These are phyloP conservation scores for Strigamia maritima DNA, from an alignment of 2,888 invertebrate genomes.

Conservation along the genomic window DNA sequence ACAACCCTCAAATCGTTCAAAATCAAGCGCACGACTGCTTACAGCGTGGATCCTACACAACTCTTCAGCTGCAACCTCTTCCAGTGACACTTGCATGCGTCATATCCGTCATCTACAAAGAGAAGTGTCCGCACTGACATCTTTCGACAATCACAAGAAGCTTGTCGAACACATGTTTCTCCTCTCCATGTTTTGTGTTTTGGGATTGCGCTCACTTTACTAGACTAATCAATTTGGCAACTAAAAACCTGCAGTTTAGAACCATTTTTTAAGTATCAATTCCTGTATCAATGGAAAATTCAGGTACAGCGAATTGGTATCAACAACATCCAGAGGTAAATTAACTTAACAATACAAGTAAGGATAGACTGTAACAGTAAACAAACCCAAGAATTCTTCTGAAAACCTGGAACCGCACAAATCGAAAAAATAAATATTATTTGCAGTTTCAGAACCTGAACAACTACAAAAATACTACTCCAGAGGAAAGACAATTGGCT, in stretches of 20 bases:
- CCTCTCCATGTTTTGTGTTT: not conserved
- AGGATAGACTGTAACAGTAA: not conserved
- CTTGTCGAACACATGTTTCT: not conserved
- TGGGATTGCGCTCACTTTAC: not conserved
- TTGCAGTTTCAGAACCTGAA: not conserved
- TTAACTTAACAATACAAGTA: too few species aligned
- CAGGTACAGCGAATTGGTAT: not conserved
- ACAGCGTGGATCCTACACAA: not conserved
- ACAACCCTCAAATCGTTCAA: slow-evolving; percentile 5
- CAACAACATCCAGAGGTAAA: slow-evolving; percentile 5
- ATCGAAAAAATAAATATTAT: not conserved
- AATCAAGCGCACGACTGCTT: slow-evolving; percentile 16
- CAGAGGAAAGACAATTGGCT: not conserved
- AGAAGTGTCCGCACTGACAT: not conserved
- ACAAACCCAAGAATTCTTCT: not conserved
- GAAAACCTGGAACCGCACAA: too few species aligned
- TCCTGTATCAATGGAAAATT: not conserved
- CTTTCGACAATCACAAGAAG: not conserved
- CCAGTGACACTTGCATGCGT: not conserved
- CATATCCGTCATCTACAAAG: not conserved
- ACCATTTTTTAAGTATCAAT: not conserved
- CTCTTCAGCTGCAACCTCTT: not conserved
- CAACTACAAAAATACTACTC: not conserved
- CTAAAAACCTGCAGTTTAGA: too few species aligned
- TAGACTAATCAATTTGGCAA: not conserved